Percentiles rank a stretch among this genome's conserved stretches.
Evolutionary conservation across 1,140 invertebrate genomes (phyloP).

Genomic region (Monomorium pharaonis): DNA sequence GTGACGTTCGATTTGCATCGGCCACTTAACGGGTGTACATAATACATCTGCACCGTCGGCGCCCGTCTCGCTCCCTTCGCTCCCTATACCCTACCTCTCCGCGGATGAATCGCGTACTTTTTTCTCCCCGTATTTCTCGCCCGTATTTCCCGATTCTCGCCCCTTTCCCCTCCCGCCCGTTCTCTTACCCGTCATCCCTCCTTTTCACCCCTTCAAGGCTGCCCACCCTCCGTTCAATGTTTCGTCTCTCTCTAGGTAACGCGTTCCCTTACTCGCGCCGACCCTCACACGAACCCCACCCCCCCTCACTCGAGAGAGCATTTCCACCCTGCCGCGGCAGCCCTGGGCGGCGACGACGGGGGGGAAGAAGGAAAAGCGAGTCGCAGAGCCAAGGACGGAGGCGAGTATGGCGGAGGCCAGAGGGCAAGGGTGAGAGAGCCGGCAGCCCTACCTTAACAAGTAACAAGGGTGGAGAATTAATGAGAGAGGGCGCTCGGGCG

Average conservation of each 20-base stretch:
- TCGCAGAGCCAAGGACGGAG: conserved; percentile 72
- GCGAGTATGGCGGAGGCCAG: conserved; percentile 70
- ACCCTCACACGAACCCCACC: conserved; percentile 61
- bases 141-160: conserved; percentile 10
- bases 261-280: conserved; percentile 50
- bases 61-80: conserved; percentile 57
- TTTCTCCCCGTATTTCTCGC: conserved; percentile 60
- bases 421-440: conserved; percentile 73
- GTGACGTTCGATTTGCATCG: conserved; percentile 76
- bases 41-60: conserved; percentile 58
- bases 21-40: conserved; percentile 73
- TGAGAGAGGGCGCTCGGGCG: conserved; percentile 84
- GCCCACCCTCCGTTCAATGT: conserved; percentile 42
- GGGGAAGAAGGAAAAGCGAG: conserved; percentile 72
- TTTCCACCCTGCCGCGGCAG: conserved; percentile 75
- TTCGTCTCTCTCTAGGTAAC: conserved; percentile 18
- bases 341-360: conserved; percentile 52
- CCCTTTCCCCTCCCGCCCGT: conserved; percentile 42
- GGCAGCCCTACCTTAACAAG: conserved; percentile 83
- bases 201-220: conserved; percentile 65
- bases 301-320: conserved; percentile 76
- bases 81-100: no score
- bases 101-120: conserved; percentile 55
- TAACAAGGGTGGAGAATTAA: conserved; percentile 85
- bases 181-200: conserved; percentile 52